phyloP scores from a whole-genome alignment of 2,797 vertebrate genomes.

The Brachyalestes nurse region DNA sequence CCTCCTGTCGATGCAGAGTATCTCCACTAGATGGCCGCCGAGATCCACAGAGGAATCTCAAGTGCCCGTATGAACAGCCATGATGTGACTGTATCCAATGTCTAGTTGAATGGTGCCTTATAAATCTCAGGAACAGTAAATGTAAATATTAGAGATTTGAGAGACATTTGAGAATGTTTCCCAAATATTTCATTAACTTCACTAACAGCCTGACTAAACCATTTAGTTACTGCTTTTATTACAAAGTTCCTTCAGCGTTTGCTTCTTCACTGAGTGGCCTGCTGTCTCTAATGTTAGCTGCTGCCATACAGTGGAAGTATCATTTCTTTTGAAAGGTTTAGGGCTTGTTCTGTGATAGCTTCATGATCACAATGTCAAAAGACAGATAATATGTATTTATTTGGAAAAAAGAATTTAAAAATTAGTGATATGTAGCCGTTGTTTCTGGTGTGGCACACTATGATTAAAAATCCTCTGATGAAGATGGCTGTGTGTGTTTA shows the following conservation, averaged over 20 bases:
- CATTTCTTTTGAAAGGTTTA: conserved; percentile 14
- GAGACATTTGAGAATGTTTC: conserved; percentile 6
- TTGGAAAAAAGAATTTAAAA: conserved; percentile 25
- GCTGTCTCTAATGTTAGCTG: not conserved
- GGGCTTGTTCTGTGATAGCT: not conserved
- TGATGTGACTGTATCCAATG: not conserved
- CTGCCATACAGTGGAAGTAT: not conserved
- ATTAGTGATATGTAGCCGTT: conserved; percentile 2
- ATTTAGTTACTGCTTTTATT: conserved; percentile 9
- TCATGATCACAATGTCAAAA: conserved; percentile 23
- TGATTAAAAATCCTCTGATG: conserved; percentile 12
- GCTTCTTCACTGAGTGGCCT: not conserved
- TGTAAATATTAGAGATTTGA: conserved; percentile 38
- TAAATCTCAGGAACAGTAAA: conserved; percentile 63
- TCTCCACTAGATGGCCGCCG: conserved; percentile 77
- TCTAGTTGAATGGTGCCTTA: conserved; percentile 77
- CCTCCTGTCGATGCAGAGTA: conserved; percentile 8
- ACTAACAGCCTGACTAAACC: conserved; percentile 40
- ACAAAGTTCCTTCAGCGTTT: not conserved
- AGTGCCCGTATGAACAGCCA: not conserved
- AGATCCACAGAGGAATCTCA: conserved; percentile 53
- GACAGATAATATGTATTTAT: conserved; percentile 52
- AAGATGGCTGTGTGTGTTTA: not conserved
- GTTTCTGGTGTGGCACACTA: conserved; percentile 17
- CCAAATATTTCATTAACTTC: conserved; percentile 25